phyloP scores from a whole-genome alignment of 1,140 invertebrate genomes.

The Drosophila simulans region DNA sequence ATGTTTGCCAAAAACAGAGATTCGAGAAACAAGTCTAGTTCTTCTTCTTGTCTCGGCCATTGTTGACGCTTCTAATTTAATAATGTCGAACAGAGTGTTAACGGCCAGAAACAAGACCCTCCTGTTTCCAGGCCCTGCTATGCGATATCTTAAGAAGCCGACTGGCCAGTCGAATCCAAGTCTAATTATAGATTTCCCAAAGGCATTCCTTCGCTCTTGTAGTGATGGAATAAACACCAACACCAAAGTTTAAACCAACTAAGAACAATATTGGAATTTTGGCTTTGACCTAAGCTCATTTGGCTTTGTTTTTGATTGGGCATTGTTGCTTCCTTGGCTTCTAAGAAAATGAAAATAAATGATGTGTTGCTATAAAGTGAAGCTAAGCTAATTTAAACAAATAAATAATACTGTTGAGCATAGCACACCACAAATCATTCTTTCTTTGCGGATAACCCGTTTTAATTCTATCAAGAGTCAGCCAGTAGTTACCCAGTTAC shows the following conservation, averaged over 20 bases:
- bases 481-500: neutral
- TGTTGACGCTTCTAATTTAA: constrained; percentile 60
- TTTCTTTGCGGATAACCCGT: neutral
- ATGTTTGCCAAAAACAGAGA: constrained; percentile 38
- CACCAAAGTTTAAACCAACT: neutral
- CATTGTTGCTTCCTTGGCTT: neutral
- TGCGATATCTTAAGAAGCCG: constrained; percentile 25
- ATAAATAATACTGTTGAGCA: neutral
- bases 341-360: neutral
- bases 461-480: neutral
- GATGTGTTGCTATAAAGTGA: neutral
- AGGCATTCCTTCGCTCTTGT: constrained; percentile 7
- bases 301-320: neutral
- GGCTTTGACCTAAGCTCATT: neutral
- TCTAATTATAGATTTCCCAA: constrained; percentile 26
- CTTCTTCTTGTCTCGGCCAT: constrained; percentile 11
- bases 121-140: constrained; percentile 14
- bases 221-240: constrained; percentile 6
- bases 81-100: constrained; percentile 59
- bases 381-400: neutral
- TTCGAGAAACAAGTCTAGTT: constrained; percentile 19
- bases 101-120: constrained; percentile 53
- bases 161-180: constrained; percentile 6
- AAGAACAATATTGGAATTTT: constrained; percentile 9
- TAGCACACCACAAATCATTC: too few relatives aligned